Evolutionary conservation across 2,113 vertebrate genomes (phyloP), one percentile per base, ranked within the genome.

Genomic region (Mixornis gularis): DNA sequence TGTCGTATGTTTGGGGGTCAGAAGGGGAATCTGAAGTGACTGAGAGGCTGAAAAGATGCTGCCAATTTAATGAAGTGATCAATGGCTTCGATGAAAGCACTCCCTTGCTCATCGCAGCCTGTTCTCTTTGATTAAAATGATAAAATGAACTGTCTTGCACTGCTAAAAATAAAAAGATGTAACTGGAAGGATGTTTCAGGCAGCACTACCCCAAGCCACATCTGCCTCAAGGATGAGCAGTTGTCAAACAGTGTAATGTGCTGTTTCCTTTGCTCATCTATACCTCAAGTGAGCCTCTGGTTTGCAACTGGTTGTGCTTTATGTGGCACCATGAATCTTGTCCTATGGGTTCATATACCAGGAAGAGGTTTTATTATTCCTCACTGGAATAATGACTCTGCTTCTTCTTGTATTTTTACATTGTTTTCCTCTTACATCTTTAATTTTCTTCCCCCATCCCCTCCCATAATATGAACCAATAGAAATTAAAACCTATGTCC

Each of bases 61-160:
- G 52, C 13, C 58, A 81, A 13, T 89, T 89, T 76, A 63, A 84
- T 70, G 64, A 78, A 73, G 52, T 52, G 65, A 92, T 84, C 58
- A 89, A 4, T 64, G 69, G 11, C 27, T 89, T 19, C 56, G 40
- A 86, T 64, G 19, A 74, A 90, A 90, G 25, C 14, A 44, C 74
- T 78, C 43, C 44, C 21, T 86, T 84, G 12, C 60, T 66, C 80
- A 64, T 87, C 0, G 0, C 86, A 84, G 60, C 17, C 41, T 52
- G 40, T 56, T 86, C 48, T 63, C 40, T 94, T 69, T 71, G 73
- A 84, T 92, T 90, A 84, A 84, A 80, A 81, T 71, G 69, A 92
- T 87, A 63, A 90, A 90, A 38, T 49, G 41, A 84, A 86, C 38
- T 70, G 59, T 62, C 56, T 71, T 46, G 21, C 24, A 14, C 21